Evolutionary conservation across 2,113 vertebrate species (phyloP).

Genomic region (Gambusia holbrooki): DNA sequence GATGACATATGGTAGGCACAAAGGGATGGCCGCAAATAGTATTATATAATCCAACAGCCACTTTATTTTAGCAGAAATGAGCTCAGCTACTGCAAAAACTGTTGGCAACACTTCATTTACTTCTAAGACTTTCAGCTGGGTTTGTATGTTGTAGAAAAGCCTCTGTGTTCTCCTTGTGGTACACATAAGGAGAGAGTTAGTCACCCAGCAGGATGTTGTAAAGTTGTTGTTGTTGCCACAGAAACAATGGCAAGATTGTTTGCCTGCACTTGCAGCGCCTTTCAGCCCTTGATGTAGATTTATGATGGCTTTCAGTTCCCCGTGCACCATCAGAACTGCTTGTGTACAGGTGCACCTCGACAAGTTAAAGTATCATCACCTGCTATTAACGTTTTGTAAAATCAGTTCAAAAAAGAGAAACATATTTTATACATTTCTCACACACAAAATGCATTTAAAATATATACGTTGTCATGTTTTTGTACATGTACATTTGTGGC

Average conservation of each 20-base stretch:
- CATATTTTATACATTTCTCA: too few species aligned
- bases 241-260: background rate
- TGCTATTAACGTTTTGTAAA: too few species aligned
- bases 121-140: background rate
- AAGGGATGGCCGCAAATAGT: background rate
- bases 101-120: background rate
- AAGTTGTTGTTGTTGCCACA: background rate
- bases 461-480: too few species aligned
- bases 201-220: background rate
- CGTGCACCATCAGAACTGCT: background rate
- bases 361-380: too few species aligned
- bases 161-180: background rate
- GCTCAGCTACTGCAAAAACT: background rate
- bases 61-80: background rate
- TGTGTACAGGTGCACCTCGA: too few species aligned
- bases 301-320: background rate
- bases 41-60: background rate
- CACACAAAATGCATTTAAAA: too few species aligned
- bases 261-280: background rate
- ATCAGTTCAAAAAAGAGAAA: too few species aligned
- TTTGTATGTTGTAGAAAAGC: background rate
- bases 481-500: too few species aligned
- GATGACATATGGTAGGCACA: background rate
- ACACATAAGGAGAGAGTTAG: background rate
- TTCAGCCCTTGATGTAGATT: background rate